Percentiles rank a stretch among this genome's conserved stretches.
These are phyloP conservation scores for Urocyon cinereoargenteus DNA, from an alignment of 2,797 vertebrate species.

Conservation along the genomic window DNA sequence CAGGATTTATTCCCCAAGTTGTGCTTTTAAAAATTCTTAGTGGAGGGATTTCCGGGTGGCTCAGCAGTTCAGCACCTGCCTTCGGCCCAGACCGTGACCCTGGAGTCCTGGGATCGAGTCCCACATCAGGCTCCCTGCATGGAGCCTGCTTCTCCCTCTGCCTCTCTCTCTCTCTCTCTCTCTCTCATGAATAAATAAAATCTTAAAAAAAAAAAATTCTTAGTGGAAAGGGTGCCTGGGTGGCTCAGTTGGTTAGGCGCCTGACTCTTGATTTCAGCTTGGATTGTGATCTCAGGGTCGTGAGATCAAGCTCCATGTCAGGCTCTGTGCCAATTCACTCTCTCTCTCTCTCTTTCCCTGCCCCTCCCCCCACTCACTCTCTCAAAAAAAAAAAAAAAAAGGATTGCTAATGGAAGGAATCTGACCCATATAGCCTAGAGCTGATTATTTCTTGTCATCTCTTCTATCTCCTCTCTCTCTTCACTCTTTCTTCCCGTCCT, in stretches of 20 bases:
- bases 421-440: background rate
- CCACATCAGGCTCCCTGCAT: background rate
- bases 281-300: too few relatives aligned
- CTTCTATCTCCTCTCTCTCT: background rate
- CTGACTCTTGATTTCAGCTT: too few relatives aligned
- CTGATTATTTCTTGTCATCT: background rate
- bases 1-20: background rate
- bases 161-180: background rate
- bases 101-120: background rate
- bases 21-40: constrained; percentile 44
- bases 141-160: background rate
- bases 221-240: too few relatives aligned
- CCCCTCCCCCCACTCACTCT: background rate
- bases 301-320: too few relatives aligned
- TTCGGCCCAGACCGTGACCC: background rate
- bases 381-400: background rate
- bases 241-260: too few relatives aligned
- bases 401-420: background rate
- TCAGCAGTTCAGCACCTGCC: background rate
- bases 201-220: too few relatives aligned
- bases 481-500: background rate
- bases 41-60: background rate
- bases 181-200: too few relatives aligned
- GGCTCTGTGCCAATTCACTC: background rate
- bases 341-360: background rate